phyloP scores from a whole-genome alignment of 2,113 vertebrate genomes.

The Upupa epops region DNA sequence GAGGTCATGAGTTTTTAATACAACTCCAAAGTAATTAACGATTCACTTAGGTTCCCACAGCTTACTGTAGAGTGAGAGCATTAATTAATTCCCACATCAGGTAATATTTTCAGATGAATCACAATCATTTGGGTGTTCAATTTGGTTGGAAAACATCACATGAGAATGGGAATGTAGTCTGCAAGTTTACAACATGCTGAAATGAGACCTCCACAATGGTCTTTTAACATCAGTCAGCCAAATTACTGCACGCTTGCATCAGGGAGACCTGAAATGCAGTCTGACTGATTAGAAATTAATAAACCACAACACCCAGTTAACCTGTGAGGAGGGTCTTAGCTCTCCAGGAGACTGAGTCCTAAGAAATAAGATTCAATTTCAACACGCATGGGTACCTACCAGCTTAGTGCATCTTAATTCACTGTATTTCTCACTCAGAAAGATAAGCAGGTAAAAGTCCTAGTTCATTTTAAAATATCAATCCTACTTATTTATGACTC shows the following conservation, averaged over 20 bases:
- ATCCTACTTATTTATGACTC: neutral
- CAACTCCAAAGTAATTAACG: neutral
- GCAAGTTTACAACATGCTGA: accelerated
- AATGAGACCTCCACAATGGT: neutral
- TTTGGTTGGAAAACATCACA: neutral
- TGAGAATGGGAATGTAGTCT: accelerated
- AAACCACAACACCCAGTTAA: neutral
- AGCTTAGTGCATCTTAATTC: neutral
- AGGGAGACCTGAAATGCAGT: neutral
- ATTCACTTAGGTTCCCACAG: neutral
- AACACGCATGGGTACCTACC: neutral
- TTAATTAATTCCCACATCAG: neutral
- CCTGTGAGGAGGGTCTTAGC: neutral
- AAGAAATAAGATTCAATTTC: neutral
- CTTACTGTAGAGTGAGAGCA: neutral
- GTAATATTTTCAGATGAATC: neutral
- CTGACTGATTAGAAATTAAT: neutral
- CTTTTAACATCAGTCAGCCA: neutral
- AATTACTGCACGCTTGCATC: neutral
- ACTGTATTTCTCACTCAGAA: neutral
- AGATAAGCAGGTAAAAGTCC: neutral
- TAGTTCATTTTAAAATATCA: neutral
- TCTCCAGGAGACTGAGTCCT: neutral
- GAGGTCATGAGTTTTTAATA: neutral
- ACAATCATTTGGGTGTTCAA: neutral